phyloP scores from a whole-genome alignment of 1,140 invertebrate species.

The Dysdera silvatica region DNA sequence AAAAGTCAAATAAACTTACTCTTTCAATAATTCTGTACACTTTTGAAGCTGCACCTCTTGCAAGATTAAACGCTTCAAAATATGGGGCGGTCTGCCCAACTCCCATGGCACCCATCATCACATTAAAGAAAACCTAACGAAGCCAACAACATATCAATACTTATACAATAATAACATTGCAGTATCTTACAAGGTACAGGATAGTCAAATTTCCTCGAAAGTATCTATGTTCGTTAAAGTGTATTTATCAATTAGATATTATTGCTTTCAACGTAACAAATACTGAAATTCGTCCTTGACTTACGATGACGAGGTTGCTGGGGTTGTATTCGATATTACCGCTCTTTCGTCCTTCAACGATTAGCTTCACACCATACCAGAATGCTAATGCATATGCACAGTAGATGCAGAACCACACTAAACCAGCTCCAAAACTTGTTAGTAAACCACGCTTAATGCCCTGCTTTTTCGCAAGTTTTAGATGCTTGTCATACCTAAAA shows the following conservation, averaged over 20 bases:
- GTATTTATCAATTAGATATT: too few relatives aligned
- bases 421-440: conserved; percentile 54
- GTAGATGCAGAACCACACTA: conserved; percentile 64
- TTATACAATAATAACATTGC: background rate
- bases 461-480: conserved; percentile 54
- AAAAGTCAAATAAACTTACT: conserved; percentile 33
- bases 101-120: conserved; percentile 75
- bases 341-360: conserved; percentile 34
- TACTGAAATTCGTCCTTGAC: too few relatives aligned
- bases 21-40: conserved; percentile 71
- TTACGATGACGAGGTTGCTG: conserved; percentile 25
- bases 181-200: too few relatives aligned
- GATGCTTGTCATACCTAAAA: conserved; percentile 53
- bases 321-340: conserved; percentile 22
- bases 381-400: conserved; percentile 67
- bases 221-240: too few relatives aligned
- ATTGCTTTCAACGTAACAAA: too few relatives aligned
- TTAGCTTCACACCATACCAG: conserved; percentile 68
- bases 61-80: conserved; percentile 64
- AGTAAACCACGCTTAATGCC: conserved; percentile 63
- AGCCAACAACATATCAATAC: background rate
- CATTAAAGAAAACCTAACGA: conserved; percentile 65
- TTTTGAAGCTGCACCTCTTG: conserved; percentile 64
- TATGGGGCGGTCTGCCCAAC: conserved; percentile 74
- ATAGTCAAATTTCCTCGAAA: too few relatives aligned